Evolutionary conservation across 2,888 invertebrate species (phyloP).

Genomic region (Ypsolopha scabrella): DNA sequence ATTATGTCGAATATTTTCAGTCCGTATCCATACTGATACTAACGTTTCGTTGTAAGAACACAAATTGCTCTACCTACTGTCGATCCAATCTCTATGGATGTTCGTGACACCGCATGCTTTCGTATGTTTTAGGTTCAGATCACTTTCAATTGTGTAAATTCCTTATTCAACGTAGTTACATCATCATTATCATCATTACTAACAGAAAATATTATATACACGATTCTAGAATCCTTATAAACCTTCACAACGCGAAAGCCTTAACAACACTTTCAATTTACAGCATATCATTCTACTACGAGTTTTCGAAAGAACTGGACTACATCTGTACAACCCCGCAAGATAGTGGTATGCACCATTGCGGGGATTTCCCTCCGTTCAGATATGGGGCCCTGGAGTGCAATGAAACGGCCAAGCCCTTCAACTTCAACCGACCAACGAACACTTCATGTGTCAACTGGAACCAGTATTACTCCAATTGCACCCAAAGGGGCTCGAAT

Average conservation of each 20-base stretch:
- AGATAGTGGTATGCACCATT: constrained; percentile 95
- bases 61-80: no score
- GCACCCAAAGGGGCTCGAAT: constrained; percentile 92
- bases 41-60: no score
- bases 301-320: constrained; percentile 90
- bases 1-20: no score
- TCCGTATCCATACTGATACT: no score
- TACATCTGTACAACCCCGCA: constrained; percentile 96
- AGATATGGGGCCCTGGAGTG: constrained; percentile 80
- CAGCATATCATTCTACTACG: constrained; percentile 86
- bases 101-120: no score
- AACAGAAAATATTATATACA: not conserved
- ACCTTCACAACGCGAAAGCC: not conserved
- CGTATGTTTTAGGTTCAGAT: not conserved
- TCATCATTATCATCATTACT: no score
- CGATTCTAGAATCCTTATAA: not conserved
- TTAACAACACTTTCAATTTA: constrained; percentile 8
- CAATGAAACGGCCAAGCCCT: constrained; percentile 77
- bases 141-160: no score
- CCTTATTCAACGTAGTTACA: no score
- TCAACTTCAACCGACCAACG: constrained; percentile 73
- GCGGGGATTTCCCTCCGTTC: constrained; percentile 85
- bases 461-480: constrained; percentile 98
- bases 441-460: constrained; percentile 93
- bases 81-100: no score